phyloP scores from a whole-genome alignment of 2,113 vertebrate genomes.

The Lagopus muta region DNA sequence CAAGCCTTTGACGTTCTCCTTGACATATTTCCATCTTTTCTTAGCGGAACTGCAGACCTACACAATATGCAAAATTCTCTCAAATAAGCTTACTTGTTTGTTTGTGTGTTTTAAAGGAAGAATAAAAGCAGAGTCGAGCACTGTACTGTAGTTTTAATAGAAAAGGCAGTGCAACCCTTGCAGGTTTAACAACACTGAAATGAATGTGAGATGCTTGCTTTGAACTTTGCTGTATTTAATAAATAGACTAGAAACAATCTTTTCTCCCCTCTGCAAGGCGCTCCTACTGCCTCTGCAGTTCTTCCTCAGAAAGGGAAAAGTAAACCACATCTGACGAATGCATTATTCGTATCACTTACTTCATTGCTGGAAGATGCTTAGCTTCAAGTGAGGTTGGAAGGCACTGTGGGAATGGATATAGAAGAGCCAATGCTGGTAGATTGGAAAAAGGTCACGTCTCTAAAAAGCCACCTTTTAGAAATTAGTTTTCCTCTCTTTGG shows the following conservation, averaged over 20 bases:
- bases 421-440: neutral
- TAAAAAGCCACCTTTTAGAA: neutral
- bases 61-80: neutral
- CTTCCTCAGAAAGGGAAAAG: neutral
- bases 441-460: neutral
- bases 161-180: neutral
- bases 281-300: neutral
- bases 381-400: neutral
- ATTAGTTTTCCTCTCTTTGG: neutral
- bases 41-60: neutral
- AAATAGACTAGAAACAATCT: neutral
- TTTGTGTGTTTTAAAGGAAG: neutral
- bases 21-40: slow-evolving; percentile 20
- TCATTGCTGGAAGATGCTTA: neutral
- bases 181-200: neutral
- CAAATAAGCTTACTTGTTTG: neutral
- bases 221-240: neutral
- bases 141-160: neutral
- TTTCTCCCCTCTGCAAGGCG: neutral
- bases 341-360: neutral
- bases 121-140: neutral
- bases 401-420: neutral
- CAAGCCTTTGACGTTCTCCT: slow-evolving; percentile 30
- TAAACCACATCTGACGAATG: neutral
- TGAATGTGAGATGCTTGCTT: neutral